Evolutionary conservation across 2,888 invertebrate genomes (phyloP).

Genomic region (Cryptocephalus moraei): DNA sequence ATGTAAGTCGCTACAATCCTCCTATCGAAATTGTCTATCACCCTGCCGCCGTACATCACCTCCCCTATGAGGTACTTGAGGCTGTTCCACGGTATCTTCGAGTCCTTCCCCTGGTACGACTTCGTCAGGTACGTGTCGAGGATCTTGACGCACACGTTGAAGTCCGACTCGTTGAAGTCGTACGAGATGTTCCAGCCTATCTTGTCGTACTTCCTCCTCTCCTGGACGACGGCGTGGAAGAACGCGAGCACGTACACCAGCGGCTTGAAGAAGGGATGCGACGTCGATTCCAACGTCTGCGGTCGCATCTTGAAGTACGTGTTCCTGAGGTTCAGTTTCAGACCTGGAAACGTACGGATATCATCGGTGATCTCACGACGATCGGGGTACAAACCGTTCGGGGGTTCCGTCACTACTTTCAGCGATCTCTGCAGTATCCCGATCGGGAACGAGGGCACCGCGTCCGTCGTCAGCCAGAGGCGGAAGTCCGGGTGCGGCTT

Average conservation of each 20-base stretch:
- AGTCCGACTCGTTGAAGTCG: conserved; percentile 90
- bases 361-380: too few species aligned
- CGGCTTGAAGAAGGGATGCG: conserved; percentile 67
- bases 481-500: conserved; percentile 86
- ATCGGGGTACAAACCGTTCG: conserved; percentile 80
- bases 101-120: conserved; percentile 45
- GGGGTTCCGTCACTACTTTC: conserved; percentile 85
- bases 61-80: conserved; percentile 89
- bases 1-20: conserved; percentile 80
- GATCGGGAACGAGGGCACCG: conserved; percentile 77
- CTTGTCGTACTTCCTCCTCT: conserved; percentile 86
- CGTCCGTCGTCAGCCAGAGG: conserved; percentile 88
- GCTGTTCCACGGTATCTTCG: conserved; percentile 78
- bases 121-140: conserved; percentile 76
- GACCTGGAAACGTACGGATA: conserved; percentile 39
- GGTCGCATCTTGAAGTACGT: conserved; percentile 79
- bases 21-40: conserved; percentile 85
- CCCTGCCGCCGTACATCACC: conserved; percentile 92
- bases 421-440: conserved; percentile 56
- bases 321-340: conserved; percentile 78
- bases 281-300: conserved; percentile 62
- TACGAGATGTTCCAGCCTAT: conserved; percentile 92
- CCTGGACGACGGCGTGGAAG: conserved; percentile 89
- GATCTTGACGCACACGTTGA: conserved; percentile 78
- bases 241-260: conserved; percentile 82